Base-by-base conservation (phyloP, 2,888 invertebrate species). In the Atethmia centrago region DNA sequence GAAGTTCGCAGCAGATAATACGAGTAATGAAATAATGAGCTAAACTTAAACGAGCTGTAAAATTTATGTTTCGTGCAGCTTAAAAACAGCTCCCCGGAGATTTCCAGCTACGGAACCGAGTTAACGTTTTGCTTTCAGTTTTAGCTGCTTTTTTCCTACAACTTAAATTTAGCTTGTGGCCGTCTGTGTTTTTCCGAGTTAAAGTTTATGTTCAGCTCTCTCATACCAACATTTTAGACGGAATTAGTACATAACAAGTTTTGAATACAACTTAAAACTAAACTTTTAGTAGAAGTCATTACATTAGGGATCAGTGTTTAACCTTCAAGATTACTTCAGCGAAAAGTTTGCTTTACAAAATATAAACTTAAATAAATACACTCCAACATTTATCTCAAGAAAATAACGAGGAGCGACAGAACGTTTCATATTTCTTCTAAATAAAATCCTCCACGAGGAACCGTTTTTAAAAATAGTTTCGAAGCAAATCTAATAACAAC, bases 31-130 rank as follows among this genome's bases (percentile, higher is more conserved):
- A 95, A 94, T 95, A 95, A 95, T 95, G 94, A 95, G 94, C 92
- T 93, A 91, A 95, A 93, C 93, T 95, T 93, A 92, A 95, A 94
- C 94, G 93, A 95, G 94, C 95, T 94, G 93, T 93, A 91, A 94
- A 95, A 95, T 95, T 93, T 95, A 95, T 94, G 94, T 95, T 95
- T 95, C 92, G 93, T 93, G 89, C 93, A 93, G 93, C 94, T 95
- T 95, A 93, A 94, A 95, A 95, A 94, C 94, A 92, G 92, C 94
- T 93, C 94, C 88, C 93, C 84, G 86, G 94, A 93, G 94, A 94
- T 94, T 94, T 91, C 89, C 91, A 88, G 90, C 86, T 79, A 90
- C 91, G 88, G 90, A 94, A 93, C 92, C 90, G 88, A 94, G 93
- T 94, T 94, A 94, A 90, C 93, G 90, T 94, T 94, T 93, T 92